These are phyloP conservation scores for Galaxias olidus DNA, from an alignment of 2,797 vertebrate genomes.

Conservation along the genomic window DNA sequence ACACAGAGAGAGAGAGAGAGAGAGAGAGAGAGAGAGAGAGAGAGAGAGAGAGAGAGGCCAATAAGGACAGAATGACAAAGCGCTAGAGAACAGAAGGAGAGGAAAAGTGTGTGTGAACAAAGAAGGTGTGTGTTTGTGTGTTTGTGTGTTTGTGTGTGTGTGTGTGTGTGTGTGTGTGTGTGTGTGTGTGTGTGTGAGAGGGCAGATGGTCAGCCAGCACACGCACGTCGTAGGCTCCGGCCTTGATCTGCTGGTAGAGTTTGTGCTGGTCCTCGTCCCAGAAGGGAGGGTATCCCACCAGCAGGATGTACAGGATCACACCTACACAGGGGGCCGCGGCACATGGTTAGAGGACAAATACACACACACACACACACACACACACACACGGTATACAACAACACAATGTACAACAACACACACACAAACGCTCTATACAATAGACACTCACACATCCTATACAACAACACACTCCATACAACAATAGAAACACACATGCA, in stretches of 20 bases:
- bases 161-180: slow-evolving; percentile 5
- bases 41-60: background rate
- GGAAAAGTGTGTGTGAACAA: too few relatives aligned
- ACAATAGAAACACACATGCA: background rate
- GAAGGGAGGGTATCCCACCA: slow-evolving; percentile 89
- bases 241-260: slow-evolving; percentile 90
- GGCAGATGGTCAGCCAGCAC: background rate
- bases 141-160: background rate
- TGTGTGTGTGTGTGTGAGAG: background rate
- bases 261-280: slow-evolving; percentile 92
- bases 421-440: background rate
- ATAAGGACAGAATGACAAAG: background rate
- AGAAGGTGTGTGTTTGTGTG: too few relatives aligned
- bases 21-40: slow-evolving; percentile 10
- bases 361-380: slow-evolving; percentile 55
- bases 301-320: slow-evolving; percentile 87
- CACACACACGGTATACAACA: slow-evolving; percentile 28
- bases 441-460: background rate
- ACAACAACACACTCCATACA: background rate
- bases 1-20: slow-evolving; percentile 17
- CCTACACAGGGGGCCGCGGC: slow-evolving; percentile 57
- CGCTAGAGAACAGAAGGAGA: too few relatives aligned
- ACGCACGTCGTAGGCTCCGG: slow-evolving; percentile 87
- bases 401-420: too few relatives aligned
- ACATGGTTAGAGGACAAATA: background rate